Conservation (phyloP, 2,888 invertebrate genomes). For the Apoda limacodes region DNA sequence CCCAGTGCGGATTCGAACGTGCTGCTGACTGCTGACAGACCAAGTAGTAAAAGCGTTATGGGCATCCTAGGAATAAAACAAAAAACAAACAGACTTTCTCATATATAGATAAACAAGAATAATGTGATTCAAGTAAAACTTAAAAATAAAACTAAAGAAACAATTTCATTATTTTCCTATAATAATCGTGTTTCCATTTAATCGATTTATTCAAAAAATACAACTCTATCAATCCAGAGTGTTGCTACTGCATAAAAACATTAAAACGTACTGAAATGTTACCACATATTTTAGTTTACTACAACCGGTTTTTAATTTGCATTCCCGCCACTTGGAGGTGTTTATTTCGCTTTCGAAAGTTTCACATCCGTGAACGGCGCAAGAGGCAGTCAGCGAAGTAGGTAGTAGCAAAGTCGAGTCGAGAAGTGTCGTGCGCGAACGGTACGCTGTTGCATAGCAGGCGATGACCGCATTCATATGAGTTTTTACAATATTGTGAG, state of each 20-base stretch:
- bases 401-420: slow-evolving; percentile 48
- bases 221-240: no score
- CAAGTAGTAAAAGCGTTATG: no score
- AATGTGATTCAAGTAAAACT: no score
- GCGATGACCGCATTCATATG: slow-evolving; percentile 68
- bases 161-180: no score
- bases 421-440: slow-evolving; percentile 65
- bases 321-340: slow-evolving; percentile 66
- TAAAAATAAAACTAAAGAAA: no score
- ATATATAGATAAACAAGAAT: slow-evolving; percentile 4
- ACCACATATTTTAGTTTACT: no score
- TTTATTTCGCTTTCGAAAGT: slow-evolving; percentile 64
- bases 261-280: slow-evolving; percentile 4
- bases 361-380: slow-evolving; percentile 67
- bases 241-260: slow-evolving; percentile 32
- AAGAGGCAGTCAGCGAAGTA: slow-evolving; percentile 16
- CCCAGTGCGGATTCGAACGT: no score
- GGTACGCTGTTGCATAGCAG: slow-evolving; percentile 64
- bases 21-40: no score
- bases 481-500: slow-evolving; percentile 60
- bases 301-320: slow-evolving; percentile 56
- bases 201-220: no score
- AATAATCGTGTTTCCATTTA: no score
- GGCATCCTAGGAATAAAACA: slow-evolving; percentile 2
- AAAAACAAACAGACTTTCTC: slow-evolving; percentile 3